These are phyloP conservation scores for Chamaetylas fuelleborni DNA, from an alignment of 2,113 vertebrate genomes.

Conservation along the genomic window DNA sequence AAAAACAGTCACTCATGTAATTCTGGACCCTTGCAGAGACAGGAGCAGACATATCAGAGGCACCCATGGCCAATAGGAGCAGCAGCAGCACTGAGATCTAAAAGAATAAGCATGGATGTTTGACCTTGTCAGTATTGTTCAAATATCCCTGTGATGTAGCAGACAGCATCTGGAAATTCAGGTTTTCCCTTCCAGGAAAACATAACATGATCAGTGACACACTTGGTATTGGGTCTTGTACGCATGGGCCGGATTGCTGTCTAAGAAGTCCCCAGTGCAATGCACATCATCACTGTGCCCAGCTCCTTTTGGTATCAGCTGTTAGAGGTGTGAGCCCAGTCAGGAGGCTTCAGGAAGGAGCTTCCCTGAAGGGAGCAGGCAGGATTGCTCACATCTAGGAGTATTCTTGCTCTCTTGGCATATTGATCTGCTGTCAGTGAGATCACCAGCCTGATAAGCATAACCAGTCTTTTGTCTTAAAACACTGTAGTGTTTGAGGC, in stretches of 20 bases:
- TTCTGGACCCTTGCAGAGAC: neutral
- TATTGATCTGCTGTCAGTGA: neutral
- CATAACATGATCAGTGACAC: neutral
- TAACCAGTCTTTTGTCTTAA: neutral
- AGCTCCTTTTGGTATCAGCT: neutral
- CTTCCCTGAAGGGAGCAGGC: neutral
- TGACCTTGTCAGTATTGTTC: neutral
- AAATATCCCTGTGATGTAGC: neutral
- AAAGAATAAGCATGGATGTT: neutral
- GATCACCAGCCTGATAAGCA: neutral
- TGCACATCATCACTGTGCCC: neutral
- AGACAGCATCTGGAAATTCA: constrained; percentile 14
- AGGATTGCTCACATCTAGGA: neutral
- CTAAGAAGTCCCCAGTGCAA: neutral
- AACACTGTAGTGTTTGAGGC: neutral
- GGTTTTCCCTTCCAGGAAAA: neutral
- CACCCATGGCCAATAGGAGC: neutral
- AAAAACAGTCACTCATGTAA: neutral
- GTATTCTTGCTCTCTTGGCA: neutral
- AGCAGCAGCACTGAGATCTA: neutral
- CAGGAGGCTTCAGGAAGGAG: neutral
- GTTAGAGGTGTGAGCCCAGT: neutral
- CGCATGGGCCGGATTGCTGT: neutral
- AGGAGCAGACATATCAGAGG: neutral
- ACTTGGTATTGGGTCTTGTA: neutral